Base-by-base conservation (phyloP, 2,888 invertebrate species). In the Leptopilina drosophilae region DNA sequence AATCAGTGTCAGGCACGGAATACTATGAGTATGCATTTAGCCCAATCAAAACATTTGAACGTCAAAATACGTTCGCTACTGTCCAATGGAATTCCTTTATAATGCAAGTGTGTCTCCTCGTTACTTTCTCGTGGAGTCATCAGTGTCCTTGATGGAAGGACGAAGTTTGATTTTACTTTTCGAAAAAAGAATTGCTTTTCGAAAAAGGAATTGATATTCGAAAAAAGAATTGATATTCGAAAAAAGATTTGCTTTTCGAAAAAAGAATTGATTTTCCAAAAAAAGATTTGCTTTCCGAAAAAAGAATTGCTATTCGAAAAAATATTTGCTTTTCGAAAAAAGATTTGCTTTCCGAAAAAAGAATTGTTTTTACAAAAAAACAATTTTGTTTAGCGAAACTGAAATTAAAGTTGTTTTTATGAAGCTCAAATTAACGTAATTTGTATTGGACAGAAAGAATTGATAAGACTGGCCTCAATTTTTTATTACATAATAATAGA, bases 21-120 rank as follows among this genome's bases (percentile, higher is more conserved):
- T 84, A 82, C 79, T 77, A 82, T 82, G 76, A 78, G 80, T 79
- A 81, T 83, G 85, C 86, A 87, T 87, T 82, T 86, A 85, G 87
- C 83, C 82, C 88, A 87, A 90, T 90, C 86, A 78, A 81, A 86
- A 78, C 88, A 88, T 89, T 88, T 85, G 86, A 82, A 82, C 82
- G 84, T 78, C 86, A 76, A 84, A 83, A 84, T 85, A 85, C 88
- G 88, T 87, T 81, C 83, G 76, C 65, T 64, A 73, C n/a, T 56
- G 76, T 40, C 66, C 79, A 33, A 75, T 78, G 40, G 78, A 76
- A 80, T 81, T 83, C 81, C 76, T 73, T 33, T 73, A 49, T 49
- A 49, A 49, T 49, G 12, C 12, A 12, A 11, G 46, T 49, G 69
- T 26, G 53, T 56, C n/a, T 9, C 73, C 53, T 73, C 73, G 73